Evolutionary conservation across 2,888 invertebrate genomes (phyloP), one percentile per base, ranked within the genome.

Genomic region (Tromatobia lineatoria): DNA sequence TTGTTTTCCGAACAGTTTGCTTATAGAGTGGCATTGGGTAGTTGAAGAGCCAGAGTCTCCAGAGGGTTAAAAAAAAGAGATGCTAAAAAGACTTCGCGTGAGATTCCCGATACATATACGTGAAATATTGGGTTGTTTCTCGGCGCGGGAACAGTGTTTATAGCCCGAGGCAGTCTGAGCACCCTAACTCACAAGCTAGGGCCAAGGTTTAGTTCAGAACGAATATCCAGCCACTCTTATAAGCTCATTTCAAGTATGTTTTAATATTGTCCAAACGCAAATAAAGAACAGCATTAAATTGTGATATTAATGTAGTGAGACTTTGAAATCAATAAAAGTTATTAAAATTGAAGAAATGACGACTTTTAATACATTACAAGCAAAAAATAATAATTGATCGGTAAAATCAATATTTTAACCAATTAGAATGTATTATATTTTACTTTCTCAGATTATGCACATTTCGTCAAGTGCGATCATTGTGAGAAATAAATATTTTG

Each of bases 121-220:
- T 42, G 42, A 64, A 20, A 64, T 64, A 64, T 64, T 64, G 64
- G 25, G 42, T 38, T 64, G 11, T n/a, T 42, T 64, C 42, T 20
- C 38, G 18, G 10, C 20, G 18, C 13, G 42, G 18, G 38, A 38
- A 2, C 38, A 38, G 8, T n/a, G 38, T 64, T 64, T 64, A 64
- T 38, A 42, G 38, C 64, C 64, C 10, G 38, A 20, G 64, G 64
- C 38, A 64, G 18, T 18, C 42, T 20, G 2, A 20, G 20, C 20
- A 7, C 29, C 3, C 42, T 64, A 8, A 4, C 64, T 38, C 42
- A 38, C 64, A 42, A 64, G 18, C n/a, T 13, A 64, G 42, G 20
- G 20, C n/a, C 20, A 20, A 3, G 18, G 13, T 20, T 64, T 38
- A 38, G 38, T 61, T 38, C 18, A 38, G 61, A n/a, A 18, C 38